Conservation (phyloP, 2,797 vertebrate species). For the Paramormyrops hopkinsi region DNA sequence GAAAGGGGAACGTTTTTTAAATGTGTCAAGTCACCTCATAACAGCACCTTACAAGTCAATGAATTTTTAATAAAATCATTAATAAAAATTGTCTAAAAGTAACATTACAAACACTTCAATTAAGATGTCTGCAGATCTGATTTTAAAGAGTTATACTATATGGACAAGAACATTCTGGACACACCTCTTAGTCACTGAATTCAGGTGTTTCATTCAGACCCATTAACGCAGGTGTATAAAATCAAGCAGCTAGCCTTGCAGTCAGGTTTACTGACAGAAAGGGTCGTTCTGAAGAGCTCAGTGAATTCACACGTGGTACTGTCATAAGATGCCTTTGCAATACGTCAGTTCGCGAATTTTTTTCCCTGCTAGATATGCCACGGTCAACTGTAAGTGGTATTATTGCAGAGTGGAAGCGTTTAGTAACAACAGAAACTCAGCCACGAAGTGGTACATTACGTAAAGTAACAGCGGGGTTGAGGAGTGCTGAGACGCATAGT, state of each 20-base stretch:
- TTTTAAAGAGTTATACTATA: not conserved
- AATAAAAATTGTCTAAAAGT: conserved; percentile 11
- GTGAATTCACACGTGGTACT: not conserved
- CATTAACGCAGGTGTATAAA: not conserved
- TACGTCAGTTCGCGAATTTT: not conserved
- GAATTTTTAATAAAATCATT: conserved; percentile 11
- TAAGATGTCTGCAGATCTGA: not conserved
- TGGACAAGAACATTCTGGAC: not conserved
- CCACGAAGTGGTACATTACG: not conserved
- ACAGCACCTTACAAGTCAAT: not conserved
- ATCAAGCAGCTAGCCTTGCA: not conserved
- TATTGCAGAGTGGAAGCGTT: not conserved
- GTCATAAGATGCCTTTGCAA: not conserved
- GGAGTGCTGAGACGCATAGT: not conserved
- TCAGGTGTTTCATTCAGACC: not conserved
- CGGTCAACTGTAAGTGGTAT: not conserved
- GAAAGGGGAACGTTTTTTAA: not conserved
- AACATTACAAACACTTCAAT: not conserved
- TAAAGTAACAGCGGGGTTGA: not conserved
- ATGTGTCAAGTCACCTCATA: not conserved
- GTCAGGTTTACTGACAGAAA: not conserved
- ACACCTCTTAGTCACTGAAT: not conserved
- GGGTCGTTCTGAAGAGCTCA: not conserved
- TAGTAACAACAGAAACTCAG: not conserved
- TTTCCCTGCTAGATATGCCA: not conserved